Evolutionary conservation across 1,140 invertebrate genomes (phyloP), one percentile per base, ranked within the genome.

Genomic region (Cherax quadricarinatus): DNA sequence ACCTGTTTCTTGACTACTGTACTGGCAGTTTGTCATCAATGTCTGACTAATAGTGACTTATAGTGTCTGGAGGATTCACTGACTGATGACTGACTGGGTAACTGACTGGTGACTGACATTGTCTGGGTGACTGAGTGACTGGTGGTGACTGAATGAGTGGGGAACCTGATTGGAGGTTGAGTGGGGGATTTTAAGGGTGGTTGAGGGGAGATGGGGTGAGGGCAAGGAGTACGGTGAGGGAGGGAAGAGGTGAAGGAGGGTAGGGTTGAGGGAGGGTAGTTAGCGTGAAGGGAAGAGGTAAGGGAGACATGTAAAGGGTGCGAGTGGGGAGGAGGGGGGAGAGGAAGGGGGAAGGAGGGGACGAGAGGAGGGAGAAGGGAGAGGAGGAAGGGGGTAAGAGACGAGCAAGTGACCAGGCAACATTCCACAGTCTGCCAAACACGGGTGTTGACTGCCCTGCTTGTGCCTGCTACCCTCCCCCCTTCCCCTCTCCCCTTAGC

Each of bases 391-490:
- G 30, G 85, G 41, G 78, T 41, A 30, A 60, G 79, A 66, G 75
- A 80, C 78, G n/a, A 51, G 79, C 80, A 82, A 86, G 88, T 83
- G 79, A 89, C 88, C 88, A 83, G 66, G 80, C 88, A 89, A 73
- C 88, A 89, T 89, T 89, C 88, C 88, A 51, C 60, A 62, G 57
- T 82, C 79, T 73, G 41, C 80, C 88, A 89, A 89, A 89, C 88
- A 89, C 80, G 88, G 87, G 79, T 82, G 88, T 70, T 83, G 79
- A 89, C 88, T 89, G 88, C 87, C 87, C 79, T 70, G 41, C 53
- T 18, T 73, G 85, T 73, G 85, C 79, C 75, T 60, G 10, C 78
- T 70, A 30, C 70, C 62, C 24, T 41, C 57, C 57, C 57, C 51
- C 79, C 14, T 48, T 4, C 48, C 51, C 79, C 14, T 12, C 79